These are phyloP conservation scores for Chydorus sphaericus DNA, from an alignment of 2,888 invertebrate genomes.

Conservation along the genomic window DNA sequence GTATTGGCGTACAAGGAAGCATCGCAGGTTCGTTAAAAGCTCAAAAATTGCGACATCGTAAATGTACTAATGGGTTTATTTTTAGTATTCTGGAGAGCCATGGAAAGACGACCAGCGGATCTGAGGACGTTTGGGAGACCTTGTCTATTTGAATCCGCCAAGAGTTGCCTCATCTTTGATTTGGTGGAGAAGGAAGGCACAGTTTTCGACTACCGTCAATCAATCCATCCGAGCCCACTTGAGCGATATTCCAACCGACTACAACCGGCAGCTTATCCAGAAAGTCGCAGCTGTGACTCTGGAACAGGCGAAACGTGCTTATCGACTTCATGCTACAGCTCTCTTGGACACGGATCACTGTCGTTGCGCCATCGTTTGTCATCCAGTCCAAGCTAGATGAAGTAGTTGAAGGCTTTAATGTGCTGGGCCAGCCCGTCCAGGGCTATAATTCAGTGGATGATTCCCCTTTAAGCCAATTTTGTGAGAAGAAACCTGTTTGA, in stretches of 20 bases:
- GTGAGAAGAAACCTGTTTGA: too few relatives aligned
- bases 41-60: not conserved
- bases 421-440: not conserved
- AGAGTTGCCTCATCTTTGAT: slow-evolving; percentile 73
- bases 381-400: slow-evolving; percentile 57
- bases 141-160: slow-evolving; percentile 63
- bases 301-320: slow-evolving; percentile 48
- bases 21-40: slow-evolving; percentile 17
- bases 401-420: slow-evolving; percentile 46
- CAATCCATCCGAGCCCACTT: slow-evolving; percentile 60
- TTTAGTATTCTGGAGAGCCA: slow-evolving; percentile 6
- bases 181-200: slow-evolving; percentile 67
- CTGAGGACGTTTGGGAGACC: slow-evolving; percentile 48
- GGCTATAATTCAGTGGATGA: not conserved
- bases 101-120: slow-evolving; percentile 23
- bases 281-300: slow-evolving; percentile 48
- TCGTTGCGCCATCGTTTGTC: slow-evolving; percentile 58
- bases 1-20: slow-evolving; percentile 64
- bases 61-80: not conserved
- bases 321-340: slow-evolving; percentile 49
- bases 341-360: slow-evolving; percentile 45
- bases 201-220: slow-evolving; percentile 51
- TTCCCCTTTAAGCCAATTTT: slow-evolving; percentile 1
- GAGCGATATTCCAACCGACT: slow-evolving; percentile 45
- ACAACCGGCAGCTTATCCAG: slow-evolving; percentile 51